Conservation (phyloP, 2,797 vertebrate genomes). For the Hephaestus fuliginosus region DNA sequence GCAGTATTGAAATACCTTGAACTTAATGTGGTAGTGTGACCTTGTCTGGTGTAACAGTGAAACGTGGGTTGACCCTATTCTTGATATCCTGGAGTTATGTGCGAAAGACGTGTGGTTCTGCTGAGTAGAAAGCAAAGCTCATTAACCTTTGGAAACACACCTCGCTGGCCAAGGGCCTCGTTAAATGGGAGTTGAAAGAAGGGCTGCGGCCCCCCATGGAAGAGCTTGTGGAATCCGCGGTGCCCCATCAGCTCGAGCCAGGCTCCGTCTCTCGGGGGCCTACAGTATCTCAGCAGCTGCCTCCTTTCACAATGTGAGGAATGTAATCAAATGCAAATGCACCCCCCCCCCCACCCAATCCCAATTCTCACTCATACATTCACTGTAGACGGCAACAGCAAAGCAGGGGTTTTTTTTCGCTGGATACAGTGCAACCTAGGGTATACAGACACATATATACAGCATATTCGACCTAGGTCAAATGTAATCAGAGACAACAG, state of each 20-base stretch:
- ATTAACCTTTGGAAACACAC: slow-evolving; percentile 67
- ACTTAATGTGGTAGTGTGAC: slow-evolving; percentile 1
- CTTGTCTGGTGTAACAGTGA: slow-evolving; percentile 18
- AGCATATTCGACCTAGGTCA: slow-evolving; percentile 41
- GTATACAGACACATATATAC: neutral
- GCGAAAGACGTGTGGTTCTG: slow-evolving; percentile 24
- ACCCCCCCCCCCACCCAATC: slow-evolving; percentile 49
- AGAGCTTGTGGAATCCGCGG: slow-evolving; percentile 44
- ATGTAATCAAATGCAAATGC: slow-evolving; percentile 82
- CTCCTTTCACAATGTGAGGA: slow-evolving; percentile 68
- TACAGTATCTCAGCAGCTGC: slow-evolving; percentile 59
- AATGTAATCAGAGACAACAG: slow-evolving; percentile 66
- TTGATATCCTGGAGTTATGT: slow-evolving; percentile 29
- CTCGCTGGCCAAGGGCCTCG: slow-evolving; percentile 48
- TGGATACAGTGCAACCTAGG: slow-evolving; percentile 41
- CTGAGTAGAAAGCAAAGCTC: slow-evolving; percentile 44
- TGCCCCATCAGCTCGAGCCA: slow-evolving; percentile 43
- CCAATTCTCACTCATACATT: slow-evolving; percentile 56
- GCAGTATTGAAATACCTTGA: neutral
- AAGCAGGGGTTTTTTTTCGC: slow-evolving; percentile 59
- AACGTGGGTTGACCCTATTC: neutral
- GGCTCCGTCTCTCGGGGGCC: slow-evolving; percentile 49
- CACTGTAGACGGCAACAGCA: slow-evolving; percentile 51
- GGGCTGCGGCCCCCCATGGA: slow-evolving; percentile 31
- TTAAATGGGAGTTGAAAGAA: slow-evolving; percentile 65